A percentile compares a stretch with the other conserved stretches of the same genome.
Conservation (phyloP, 1,140 invertebrate species). For the Papilio dardanus region DNA sequence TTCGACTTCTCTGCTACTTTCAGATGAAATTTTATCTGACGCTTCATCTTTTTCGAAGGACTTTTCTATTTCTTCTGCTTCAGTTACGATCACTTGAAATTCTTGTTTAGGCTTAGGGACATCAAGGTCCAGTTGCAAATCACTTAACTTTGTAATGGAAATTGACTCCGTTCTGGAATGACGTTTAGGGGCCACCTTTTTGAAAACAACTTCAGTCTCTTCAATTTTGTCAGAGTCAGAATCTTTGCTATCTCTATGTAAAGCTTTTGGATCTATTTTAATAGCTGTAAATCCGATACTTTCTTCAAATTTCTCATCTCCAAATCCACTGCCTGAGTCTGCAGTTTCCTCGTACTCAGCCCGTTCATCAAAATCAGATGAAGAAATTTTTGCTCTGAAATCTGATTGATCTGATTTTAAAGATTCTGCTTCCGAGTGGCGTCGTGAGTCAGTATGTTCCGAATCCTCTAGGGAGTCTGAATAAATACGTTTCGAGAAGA, state of each 20-base stretch:
- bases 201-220: constrained; percentile 72
- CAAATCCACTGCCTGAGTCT: constrained; percentile 76
- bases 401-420: constrained; percentile 81
- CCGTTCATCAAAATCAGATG: constrained; percentile 78
- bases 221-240: constrained; percentile 68
- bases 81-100: constrained; percentile 79
- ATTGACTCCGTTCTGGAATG: constrained; percentile 79
- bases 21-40: constrained; percentile 82
- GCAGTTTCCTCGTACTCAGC: constrained; percentile 76
- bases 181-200: constrained; percentile 77
- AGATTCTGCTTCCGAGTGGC: constrained; percentile 81
- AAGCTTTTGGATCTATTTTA: constrained; percentile 61
- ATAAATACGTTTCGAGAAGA: constrained; percentile 82
- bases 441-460: constrained; percentile 78
- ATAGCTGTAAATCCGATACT: constrained; percentile 74
- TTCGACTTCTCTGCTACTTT: constrained; percentile 80
- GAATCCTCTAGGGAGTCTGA: constrained; percentile 82
- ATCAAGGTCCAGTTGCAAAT: constrained; percentile 67
- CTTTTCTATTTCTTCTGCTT: constrained; percentile 75
- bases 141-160: constrained; percentile 75
- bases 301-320: constrained; percentile 79
- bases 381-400: constrained; percentile 75
- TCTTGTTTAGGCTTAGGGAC: constrained; percentile 67
- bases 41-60: constrained; percentile 77
- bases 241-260: constrained; percentile 68